These are phyloP conservation scores for Eriosoma lanigerum DNA, from an alignment of 1,140 invertebrate genomes.

Conservation along the genomic window DNA sequence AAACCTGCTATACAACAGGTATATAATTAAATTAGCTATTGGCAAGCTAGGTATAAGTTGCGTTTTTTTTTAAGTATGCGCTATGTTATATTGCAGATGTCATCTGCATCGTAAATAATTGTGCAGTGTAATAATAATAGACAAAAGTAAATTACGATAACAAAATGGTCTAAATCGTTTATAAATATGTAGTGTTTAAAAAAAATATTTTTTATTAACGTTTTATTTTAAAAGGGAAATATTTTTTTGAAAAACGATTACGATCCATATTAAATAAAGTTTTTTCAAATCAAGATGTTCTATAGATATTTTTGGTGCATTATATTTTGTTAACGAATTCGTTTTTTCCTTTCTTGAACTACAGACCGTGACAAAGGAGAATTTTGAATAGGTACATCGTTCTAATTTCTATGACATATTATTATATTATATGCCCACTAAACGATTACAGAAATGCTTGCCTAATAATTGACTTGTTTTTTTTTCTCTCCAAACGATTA, in stretches of 20 bases:
- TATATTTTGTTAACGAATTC: not conserved
- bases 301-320: not conserved
- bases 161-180: not conserved
- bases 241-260: conserved; percentile 33
- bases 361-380: conserved; percentile 12
- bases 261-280: not conserved
- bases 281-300: conserved; percentile 1
- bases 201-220: not conserved
- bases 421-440: no score
- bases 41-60: no score
- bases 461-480: conserved; percentile 15
- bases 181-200: not conserved
- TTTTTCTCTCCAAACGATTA: not conserved
- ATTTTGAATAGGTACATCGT: not conserved
- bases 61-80: no score
- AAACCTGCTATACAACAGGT: no score
- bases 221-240: not conserved
- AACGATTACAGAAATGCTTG: no score
- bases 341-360: not conserved
- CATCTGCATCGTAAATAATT: no score
- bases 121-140: no score
- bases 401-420: conserved; percentile 5
- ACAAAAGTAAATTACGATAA: no score
- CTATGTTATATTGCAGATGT: no score
- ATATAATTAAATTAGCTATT: no score